A percentile compares a stretch with the other conserved stretches of the same genome.
These are phyloP conservation scores for Erithacus rubecula DNA, from an alignment of 2,797 vertebrate species.

Conservation along the genomic window DNA sequence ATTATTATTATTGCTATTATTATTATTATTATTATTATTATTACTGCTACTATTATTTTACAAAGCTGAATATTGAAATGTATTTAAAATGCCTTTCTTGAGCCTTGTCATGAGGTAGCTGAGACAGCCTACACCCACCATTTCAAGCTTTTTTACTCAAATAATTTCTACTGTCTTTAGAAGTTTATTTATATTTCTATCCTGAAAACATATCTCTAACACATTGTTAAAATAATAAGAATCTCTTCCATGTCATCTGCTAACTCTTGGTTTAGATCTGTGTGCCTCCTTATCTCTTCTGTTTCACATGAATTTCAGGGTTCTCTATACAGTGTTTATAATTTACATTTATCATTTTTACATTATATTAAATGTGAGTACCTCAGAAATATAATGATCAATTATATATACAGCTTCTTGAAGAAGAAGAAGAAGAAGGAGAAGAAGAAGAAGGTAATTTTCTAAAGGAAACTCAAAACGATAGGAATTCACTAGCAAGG, in stretches of 20 bases:
- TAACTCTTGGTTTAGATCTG: background rate
- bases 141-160: background rate
- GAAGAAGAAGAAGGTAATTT: background rate
- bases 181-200: background rate
- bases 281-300: background rate
- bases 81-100: background rate
- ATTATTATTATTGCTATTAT: background rate
- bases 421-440: background rate
- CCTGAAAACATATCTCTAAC: background rate
- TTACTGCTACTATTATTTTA: background rate
- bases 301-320: background rate
- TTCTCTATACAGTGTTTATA: background rate
- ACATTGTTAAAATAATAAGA: background rate
- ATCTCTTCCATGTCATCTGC: background rate
- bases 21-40: background rate
- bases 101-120: background rate
- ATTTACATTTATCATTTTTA: background rate
- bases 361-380: background rate
- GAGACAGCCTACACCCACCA: background rate
- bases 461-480: background rate
- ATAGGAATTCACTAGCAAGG: background rate
- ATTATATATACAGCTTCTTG: background rate
- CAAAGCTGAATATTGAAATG: background rate
- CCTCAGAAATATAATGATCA: background rate
- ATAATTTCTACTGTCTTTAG: background rate